Base-by-base conservation (phyloP, 2,888 invertebrate species). In the Xestobium rufovillosum region DNA sequence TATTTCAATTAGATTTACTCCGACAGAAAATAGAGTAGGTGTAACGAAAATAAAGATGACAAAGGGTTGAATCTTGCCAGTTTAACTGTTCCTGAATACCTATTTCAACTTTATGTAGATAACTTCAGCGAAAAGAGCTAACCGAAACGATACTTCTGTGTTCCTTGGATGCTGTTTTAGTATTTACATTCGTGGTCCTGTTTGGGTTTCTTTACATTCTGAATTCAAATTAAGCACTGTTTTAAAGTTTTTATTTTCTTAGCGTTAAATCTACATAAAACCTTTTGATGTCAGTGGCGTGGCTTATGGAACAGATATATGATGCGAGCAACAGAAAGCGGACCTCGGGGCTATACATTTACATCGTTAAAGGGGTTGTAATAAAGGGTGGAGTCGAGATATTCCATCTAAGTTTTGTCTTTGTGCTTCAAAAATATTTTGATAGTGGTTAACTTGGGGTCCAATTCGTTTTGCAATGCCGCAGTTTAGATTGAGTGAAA, bases 171-270 rank as follows among this genome's bases (percentile, higher is more conserved):
- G 6, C n/a, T 19, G 6, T n/a, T n/a, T 8, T 6, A 19, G 23
- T n/a, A 19, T 19, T 19, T 19, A 6, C 23, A 19, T n/a, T 19
- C n/a, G 23, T n/a, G 23, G n/a, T 19, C n/a, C 42, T 53, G 52
- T 57, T 55, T 55, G 51, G 55, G 51, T 57, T 57, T 56, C 56
- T 58, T 56, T 58, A 54, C 55, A 55, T 52, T 55, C 43, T 44
- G 53, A 59, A 59, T 59, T 56, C 55, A 57, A 61, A 61, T 63
- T 62, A 61, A 60, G 59, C 56, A 56, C 42, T 53, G 54, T 62
- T 63, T 61, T 60, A 61, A 61, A 61, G 56, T 63, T 63, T 63
- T 63, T 63, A 63, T 63, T 63, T 63, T 62, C 63, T 62, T 61
- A 61, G 52, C 54, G 53, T 19, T 41, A 50, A 60, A 63, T 63